phyloP scores from a whole-genome alignment of 2,888 invertebrate species.

The Nomada fabriciana region DNA sequence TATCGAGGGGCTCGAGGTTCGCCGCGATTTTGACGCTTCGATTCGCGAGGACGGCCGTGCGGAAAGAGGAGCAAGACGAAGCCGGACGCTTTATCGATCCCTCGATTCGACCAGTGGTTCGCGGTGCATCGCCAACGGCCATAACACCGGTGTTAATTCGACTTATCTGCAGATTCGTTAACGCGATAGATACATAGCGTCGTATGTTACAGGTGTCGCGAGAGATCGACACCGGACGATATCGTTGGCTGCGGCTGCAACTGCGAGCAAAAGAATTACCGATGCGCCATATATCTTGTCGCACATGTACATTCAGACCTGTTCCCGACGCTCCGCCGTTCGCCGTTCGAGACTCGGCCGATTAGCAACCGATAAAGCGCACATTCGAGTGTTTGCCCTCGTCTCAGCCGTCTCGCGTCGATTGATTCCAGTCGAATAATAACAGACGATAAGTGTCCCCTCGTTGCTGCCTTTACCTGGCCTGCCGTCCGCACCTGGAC shows the following conservation, averaged over 20 bases:
- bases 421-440: conserved; percentile 68
- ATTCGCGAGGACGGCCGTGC: not conserved
- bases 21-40: not conserved
- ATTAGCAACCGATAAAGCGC: conserved; percentile 65
- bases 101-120: not conserved
- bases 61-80: not conserved
- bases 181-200: conserved; percentile 33
- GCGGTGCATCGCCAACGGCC: conserved; percentile 8
- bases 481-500: conserved; percentile 68
- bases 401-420: conserved; percentile 33
- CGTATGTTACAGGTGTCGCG: conserved; percentile 51
- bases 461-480: conserved; percentile 21
- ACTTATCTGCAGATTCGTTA: conserved; percentile 37
- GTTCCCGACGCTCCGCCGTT: not conserved
- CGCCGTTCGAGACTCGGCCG: conserved; percentile 19
- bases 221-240: conserved; percentile 48
- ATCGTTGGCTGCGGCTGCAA: conserved; percentile 3
- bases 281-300: not conserved
- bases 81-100: not conserved
- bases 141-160: conserved; percentile 33
- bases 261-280: not conserved
- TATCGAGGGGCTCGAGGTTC: too few relatives aligned
- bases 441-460: conserved; percentile 61
- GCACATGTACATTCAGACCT: not conserved
- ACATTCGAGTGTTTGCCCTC: conserved; percentile 63